A percentile compares a stretch with the other conserved stretches of the same genome.
Evolutionary conservation across 2,797 vertebrate species (phyloP).

Genomic region (Hafferia zeledoni): DNA sequence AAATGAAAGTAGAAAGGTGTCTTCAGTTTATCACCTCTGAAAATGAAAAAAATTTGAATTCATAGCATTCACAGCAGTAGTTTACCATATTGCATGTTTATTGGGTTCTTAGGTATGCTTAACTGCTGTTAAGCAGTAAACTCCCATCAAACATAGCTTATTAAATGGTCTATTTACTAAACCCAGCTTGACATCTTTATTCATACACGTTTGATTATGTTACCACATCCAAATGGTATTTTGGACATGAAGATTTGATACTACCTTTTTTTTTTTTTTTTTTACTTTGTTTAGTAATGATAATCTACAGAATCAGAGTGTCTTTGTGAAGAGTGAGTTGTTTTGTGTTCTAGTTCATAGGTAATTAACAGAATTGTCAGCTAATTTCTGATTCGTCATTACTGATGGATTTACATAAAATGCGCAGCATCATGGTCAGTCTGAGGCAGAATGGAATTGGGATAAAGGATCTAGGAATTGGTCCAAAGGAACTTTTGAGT

Average conservation of each 20-base stretch:
- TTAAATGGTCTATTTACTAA: background rate
- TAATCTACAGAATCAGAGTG: background rate
- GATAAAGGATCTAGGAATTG: background rate
- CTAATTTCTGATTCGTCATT: background rate
- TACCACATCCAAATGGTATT: background rate
- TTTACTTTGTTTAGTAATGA: background rate
- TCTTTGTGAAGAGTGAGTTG: background rate
- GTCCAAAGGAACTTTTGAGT: background rate
- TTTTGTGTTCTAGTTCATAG: background rate
- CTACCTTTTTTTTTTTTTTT: background rate
- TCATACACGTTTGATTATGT: background rate
- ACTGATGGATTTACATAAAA: background rate
- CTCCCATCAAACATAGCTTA: background rate
- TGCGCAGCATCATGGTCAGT: background rate
- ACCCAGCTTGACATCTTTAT: background rate
- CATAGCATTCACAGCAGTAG: background rate
- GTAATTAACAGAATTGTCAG: background rate
- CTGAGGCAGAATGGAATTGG: background rate
- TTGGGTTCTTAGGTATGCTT: background rate
- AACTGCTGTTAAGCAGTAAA: slow-evolving; percentile 19
- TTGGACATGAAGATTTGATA: background rate
- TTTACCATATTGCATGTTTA: background rate
- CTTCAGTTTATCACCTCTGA: background rate
- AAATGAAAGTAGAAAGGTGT: background rate
- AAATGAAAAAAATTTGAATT: slow-evolving; percentile 10